Conservation (phyloP, 2,888 invertebrate species). For the Melinopterus prodromus region DNA sequence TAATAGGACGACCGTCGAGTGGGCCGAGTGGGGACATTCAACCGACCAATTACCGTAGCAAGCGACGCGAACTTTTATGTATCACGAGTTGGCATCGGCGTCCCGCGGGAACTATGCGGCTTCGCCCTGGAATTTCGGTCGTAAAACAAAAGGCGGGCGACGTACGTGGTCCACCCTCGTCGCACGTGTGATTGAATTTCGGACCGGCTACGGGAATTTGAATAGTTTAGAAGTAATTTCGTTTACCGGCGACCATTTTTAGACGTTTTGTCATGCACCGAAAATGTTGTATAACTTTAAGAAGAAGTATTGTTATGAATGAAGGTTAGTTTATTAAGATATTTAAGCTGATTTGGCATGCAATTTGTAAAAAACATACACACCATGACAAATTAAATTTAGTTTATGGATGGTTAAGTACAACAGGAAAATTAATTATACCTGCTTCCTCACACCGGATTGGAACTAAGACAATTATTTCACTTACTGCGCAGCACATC, state of each 20-base stretch:
- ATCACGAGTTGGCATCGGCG: not conserved
- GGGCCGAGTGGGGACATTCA: not conserved
- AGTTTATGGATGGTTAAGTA: no score
- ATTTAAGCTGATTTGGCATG: no score
- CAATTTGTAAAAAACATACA: no score
- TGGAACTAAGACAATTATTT: no score
- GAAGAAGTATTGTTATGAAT: no score
- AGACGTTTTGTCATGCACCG: no score
- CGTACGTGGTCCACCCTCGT: conserved; percentile 4
- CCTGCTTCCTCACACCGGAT: no score
- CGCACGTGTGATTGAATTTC: conserved; percentile 4
- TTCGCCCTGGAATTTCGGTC: not conserved
- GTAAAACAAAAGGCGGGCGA: not conserved
- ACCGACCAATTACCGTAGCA: not conserved
- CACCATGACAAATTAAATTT: no score
- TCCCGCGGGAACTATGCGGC: not conserved
- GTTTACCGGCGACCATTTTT: not conserved
- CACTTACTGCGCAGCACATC: no score
- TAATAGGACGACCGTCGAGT: not conserved
- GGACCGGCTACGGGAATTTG: not conserved
- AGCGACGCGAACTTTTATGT: not conserved
- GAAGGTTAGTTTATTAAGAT: no score
- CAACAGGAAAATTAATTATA: no score
- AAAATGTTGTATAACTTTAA: no score
- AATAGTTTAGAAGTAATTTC: not conserved